These are phyloP conservation scores for Engystomops pustulosus DNA, from an alignment of 2,113 vertebrate species.

Conservation along the genomic window DNA sequence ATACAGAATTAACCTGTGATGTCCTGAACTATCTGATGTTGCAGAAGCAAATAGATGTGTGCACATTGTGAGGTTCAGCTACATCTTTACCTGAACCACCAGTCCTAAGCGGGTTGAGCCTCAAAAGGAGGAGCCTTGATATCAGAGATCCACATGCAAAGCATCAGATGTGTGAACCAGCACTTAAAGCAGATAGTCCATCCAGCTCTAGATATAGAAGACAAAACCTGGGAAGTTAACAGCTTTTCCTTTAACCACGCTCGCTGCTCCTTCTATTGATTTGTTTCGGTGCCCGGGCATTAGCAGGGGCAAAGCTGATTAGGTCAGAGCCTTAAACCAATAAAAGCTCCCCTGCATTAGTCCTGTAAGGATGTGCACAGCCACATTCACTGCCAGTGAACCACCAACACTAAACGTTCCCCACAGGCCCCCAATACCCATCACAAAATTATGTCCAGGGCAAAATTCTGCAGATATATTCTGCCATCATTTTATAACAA, in stretches of 20 bases:
- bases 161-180: no score
- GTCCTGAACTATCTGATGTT: background rate
- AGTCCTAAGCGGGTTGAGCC: no score
- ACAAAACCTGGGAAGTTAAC: background rate
- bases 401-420: background rate
- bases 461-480: background rate
- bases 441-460: background rate
- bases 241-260: background rate
- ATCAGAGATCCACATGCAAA: background rate
- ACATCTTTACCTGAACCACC: background rate
- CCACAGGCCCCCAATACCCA: background rate
- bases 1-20: slow-evolving; percentile 3
- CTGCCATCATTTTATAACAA: background rate
- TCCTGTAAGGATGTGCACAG: slow-evolving; percentile 19
- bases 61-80: no score
- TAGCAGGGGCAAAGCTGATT: slow-evolving; percentile 48
- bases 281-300: slow-evolving; percentile 36
- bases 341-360: slow-evolving; percentile 33
- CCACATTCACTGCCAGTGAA: background rate
- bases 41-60: no score
- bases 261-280: slow-evolving; percentile 31
- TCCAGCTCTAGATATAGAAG: background rate
- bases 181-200: background rate
- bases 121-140: background rate
- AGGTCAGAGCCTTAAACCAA: slow-evolving; percentile 46